These are phyloP conservation scores for Lucilia sericata DNA, from an alignment of 1,140 invertebrate genomes.

Conservation along the genomic window DNA sequence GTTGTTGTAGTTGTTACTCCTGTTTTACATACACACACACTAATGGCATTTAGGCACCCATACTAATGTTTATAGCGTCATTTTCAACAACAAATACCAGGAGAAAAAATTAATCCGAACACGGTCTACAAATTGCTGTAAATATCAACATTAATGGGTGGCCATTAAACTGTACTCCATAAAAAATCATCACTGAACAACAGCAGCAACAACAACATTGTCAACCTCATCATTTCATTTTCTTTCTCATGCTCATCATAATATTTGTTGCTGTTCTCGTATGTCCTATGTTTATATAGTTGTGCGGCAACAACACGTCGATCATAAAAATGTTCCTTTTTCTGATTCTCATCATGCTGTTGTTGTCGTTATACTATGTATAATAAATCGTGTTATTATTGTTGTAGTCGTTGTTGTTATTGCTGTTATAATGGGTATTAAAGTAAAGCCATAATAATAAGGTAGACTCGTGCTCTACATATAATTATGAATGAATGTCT, in stretches of 20 bases:
- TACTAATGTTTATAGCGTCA: neutral
- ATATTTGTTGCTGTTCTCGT: neutral
- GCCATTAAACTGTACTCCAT: conserved; percentile 36
- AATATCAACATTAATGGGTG: conserved; percentile 39
- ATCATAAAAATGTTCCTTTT: conserved; percentile 33
- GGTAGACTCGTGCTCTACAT: conserved; percentile 40
- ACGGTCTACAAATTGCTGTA: conserved; percentile 41
- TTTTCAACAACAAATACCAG: neutral
- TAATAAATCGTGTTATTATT: neutral
- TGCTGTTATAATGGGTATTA: conserved; percentile 27
- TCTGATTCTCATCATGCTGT: neutral
- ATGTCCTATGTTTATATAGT: neutral
- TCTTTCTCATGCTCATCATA: neutral
- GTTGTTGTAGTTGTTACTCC: neutral
- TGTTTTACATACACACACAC: neutral
- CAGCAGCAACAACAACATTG: neutral
- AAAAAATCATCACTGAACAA: conserved; percentile 34
- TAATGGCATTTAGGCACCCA: neutral
- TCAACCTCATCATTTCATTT: conserved; percentile 27
- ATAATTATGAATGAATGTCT: conserved; percentile 18
- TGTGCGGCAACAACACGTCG: conserved; percentile 9
- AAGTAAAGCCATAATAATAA: conserved; percentile 38
- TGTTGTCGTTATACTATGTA: neutral
- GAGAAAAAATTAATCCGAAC: conserved; percentile 34
- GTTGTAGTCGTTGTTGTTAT: conserved; percentile 17